Base-by-base conservation (phyloP, 2,797 vertebrate genomes). In the Semotilus atromaculatus region DNA sequence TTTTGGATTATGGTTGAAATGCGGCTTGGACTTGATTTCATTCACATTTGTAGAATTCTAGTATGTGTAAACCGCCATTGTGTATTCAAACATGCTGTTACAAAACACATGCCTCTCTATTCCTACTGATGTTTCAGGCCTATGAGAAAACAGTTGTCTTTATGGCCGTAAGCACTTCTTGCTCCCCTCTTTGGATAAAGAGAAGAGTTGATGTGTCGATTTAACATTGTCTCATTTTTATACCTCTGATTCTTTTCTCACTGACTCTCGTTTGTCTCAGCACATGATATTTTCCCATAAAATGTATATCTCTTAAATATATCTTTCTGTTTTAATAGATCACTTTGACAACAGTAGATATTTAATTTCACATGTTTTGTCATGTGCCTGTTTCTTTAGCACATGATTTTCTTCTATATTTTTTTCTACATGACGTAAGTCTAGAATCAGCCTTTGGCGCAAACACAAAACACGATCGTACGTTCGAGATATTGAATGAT, bases 311-410 rank as follows among this genome's bases (percentile, higher is more conserved):
- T 19, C 21, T 81, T 87, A 43, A 58, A 72, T 84, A 71, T 75
- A 75, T 86, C 62, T 53, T 23, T 82, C 73, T 51, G 26, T 40
- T 70, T 83, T 64, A 62, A 64, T 71, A 74, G 55, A 85, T 88
- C 76, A 78, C 82, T 71, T 85, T 85, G 86, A 67, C 55, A 80
- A 55, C 53, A 55, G 86, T 36, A 80, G 51, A 23, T 75, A 53
- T 34, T 26, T 58, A 43, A 77, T 26, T 72, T 83, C 71, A 26
- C 55, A 11, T 62, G 60, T 64, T 64, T n/a, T n/a, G 53, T n/a
- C 23, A 64, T 64, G 19, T 45, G 13, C 58, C 34, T 74, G 75
- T 73, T 58, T 26, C 58, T 86, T 40, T 48, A 26, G 31, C 55
- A n/a, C 58, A 31, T 36, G 76, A 51, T 60, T 62, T 67, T 40